Evolutionary conservation across 1,140 invertebrate genomes (phyloP).

Genomic region (Sarcophaga bullata): DNA sequence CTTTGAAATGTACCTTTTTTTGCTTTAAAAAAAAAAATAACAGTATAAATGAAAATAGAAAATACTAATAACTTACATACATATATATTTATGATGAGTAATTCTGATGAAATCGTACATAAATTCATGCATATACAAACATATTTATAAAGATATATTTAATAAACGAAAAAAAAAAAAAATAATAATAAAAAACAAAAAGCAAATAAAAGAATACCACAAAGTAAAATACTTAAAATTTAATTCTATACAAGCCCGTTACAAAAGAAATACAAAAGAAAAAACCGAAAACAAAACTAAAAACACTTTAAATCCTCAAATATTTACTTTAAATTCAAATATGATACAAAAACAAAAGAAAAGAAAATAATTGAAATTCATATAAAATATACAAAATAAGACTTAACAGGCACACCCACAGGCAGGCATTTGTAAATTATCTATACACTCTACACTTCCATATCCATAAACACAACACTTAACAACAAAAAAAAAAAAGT

Average conservation of each 20-base stretch:
- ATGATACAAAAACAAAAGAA: conserved; percentile 12
- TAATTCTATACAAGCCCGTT: conserved; percentile 38
- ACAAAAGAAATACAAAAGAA: conserved; percentile 17
- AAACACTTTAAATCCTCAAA: background rate
- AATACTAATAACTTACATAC: no score
- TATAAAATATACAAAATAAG: no score
- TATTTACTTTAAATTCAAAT: conserved; percentile 39
- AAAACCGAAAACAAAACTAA: background rate
- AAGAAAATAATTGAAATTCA: background rate
- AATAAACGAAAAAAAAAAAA: conserved; percentile 18
- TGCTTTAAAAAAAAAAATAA: conserved; percentile 36
- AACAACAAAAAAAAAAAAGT: no score
- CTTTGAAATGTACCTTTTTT: conserved; percentile 39
- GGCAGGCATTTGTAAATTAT: background rate
- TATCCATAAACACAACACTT: background rate
- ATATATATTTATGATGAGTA: conserved; percentile 7
- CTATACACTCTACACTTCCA: conserved; percentile 5
- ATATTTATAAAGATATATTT: conserved; percentile 31
- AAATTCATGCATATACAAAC: conserved; percentile 8
- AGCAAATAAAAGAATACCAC: conserved; percentile 16
- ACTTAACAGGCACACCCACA: background rate
- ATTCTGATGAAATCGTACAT: conserved; percentile 31
- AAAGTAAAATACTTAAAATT: background rate
- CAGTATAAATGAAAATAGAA: conserved; percentile 26
- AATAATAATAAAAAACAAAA: no score